These are phyloP conservation scores for Hylyphantes graminicola DNA, from an alignment of 1,140 invertebrate genomes.

Conservation along the genomic window DNA sequence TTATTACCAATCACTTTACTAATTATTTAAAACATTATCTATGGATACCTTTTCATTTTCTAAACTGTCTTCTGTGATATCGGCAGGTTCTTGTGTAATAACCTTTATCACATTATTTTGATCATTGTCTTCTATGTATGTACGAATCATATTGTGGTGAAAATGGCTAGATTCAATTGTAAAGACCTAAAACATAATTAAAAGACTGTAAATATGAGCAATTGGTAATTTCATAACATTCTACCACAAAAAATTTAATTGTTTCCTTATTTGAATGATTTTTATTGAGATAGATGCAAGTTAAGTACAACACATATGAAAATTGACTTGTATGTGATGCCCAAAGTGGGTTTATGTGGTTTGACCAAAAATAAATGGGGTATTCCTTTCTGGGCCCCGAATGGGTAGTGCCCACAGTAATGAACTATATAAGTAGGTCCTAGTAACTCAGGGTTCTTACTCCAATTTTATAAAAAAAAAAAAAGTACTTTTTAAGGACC, in stretches of 20 bases:
- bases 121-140: conserved; percentile 64
- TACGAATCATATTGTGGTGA: conserved; percentile 64
- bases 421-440: too few relatives aligned
- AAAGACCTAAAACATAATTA: conserved; percentile 68
- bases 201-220: background rate
- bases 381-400: too few relatives aligned
- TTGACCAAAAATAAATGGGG: too few relatives aligned
- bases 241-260: too few relatives aligned
- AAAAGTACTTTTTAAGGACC: too few relatives aligned
- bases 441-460: too few relatives aligned
- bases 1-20: background rate
- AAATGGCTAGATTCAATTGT: conserved; percentile 74
- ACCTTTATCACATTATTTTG: conserved; percentile 65
- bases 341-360: too few relatives aligned
- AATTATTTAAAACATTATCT: too few relatives aligned
- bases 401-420: too few relatives aligned
- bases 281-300: background rate
- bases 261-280: background rate
- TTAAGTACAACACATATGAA: background rate
- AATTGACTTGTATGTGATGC: too few relatives aligned
- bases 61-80: conserved; percentile 64
- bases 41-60: conserved; percentile 64
- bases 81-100: conserved; percentile 64
- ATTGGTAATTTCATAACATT: too few relatives aligned
- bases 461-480: too few relatives aligned